Evolutionary conservation across 2,113 vertebrate genomes (phyloP), one percentile per base, ranked within the genome.

Genomic region (Heteronetta atricapilla): DNA sequence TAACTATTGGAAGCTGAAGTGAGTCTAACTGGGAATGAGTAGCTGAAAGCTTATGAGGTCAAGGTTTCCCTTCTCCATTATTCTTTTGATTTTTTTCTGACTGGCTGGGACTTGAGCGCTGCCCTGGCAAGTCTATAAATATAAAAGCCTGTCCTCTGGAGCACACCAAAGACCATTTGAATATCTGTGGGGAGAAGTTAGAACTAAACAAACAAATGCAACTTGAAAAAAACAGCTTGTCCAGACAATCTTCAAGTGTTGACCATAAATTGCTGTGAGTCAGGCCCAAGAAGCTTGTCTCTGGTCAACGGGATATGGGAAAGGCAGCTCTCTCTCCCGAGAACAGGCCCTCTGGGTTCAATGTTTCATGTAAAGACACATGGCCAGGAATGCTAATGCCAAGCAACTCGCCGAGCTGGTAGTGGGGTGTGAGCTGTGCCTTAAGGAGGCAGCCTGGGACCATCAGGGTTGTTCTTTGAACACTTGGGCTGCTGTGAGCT

Each of bases 31-130:
- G 38, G 38, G 38, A 38, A 38, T 38, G 38, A 38, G 38, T 38
- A 11, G 18, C 59, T 86, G 92, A 96, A 94, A 96, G 77, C 69
- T 94, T 94, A 94, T 91, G 77, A 95, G 94, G 85, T 96, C 92
- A 95, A 95, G 63, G 88, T 87, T 95, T 96, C n/a, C 70, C 29
- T 93, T 91, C 56, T 85, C 86, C 75, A 93, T 96, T 90, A 94
- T 93, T 83, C 80, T 93, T 96, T 82, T 84, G 75, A 86, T 70
- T 82, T 90, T 46, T 96, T 93, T 88, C 82, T 76, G 86, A 84
- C 85, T 92, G 70, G 12, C 69, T 92, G 33, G 52, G 70, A 95
- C 83, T 93, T 8, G 6, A 90, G 58, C 4, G 1, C 38, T 93
- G 82, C 55, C 48, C 67, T 62, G 52, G 68, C 34, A 94, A 91